These are phyloP conservation scores for Helicoverpa assulta DNA, from an alignment of 2,888 invertebrate species.

Conservation along the genomic window DNA sequence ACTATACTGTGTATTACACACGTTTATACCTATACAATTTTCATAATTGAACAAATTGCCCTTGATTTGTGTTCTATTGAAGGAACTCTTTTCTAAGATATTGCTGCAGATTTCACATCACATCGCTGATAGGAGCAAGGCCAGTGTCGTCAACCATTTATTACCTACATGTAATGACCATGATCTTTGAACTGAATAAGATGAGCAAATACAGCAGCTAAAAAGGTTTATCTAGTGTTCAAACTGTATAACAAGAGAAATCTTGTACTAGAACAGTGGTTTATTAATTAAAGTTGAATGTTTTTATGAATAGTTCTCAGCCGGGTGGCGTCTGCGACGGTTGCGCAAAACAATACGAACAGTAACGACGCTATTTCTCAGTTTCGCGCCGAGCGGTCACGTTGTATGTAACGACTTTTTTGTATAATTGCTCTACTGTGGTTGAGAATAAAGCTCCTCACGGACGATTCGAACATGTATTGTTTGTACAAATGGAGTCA, in stretches of 20 bases:
- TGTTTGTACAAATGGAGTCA: conserved; percentile 18
- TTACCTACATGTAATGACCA: too few relatives aligned
- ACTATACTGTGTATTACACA: neutral
- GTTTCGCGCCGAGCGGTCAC: conserved; percentile 44
- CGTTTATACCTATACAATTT: conserved; percentile 11
- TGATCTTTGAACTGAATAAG: too few relatives aligned
- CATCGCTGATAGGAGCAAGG: too few relatives aligned
- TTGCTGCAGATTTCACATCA: neutral
- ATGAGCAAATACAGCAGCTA: too few relatives aligned
- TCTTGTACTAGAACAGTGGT: conserved; percentile 12
- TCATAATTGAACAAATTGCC: conserved; percentile 25
- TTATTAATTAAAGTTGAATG: conserved; percentile 32
- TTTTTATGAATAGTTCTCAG: conserved; percentile 38
- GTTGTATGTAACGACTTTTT: conserved; percentile 50
- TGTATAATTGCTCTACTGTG: conserved; percentile 37
- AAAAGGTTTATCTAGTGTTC: neutral
- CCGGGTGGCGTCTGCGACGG: conserved; percentile 38
- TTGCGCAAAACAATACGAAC: conserved; percentile 47
- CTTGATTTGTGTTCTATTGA: conserved; percentile 23
- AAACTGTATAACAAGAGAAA: conserved; percentile 8
- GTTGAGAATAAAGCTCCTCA: conserved; percentile 22
- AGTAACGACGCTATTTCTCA: conserved; percentile 46
- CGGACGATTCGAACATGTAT: conserved; percentile 9
- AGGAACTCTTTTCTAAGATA: conserved; percentile 24
- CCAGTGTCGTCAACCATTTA: too few relatives aligned